Conservation (phyloP, 2,797 vertebrate genomes). For the Lycodopsis pacificus region DNA sequence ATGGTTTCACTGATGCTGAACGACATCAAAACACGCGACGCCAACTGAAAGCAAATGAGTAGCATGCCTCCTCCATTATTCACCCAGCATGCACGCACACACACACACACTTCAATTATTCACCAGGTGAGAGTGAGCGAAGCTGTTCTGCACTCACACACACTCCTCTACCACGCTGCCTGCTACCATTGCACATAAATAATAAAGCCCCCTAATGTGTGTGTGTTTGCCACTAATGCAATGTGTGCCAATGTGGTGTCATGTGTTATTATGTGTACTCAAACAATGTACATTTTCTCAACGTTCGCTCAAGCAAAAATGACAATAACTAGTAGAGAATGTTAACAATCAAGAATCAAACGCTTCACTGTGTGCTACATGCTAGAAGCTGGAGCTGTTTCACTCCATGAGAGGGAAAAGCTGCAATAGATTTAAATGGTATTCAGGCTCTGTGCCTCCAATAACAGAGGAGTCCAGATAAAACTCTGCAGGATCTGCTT, state of each 20-base stretch:
- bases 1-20: background rate
- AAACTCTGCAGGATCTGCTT: slow-evolving; percentile 19
- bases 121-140: slow-evolving; percentile 49
- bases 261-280: slow-evolving; percentile 47
- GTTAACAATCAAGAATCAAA: background rate
- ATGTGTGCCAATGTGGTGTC: background rate
- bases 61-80: slow-evolving; percentile 24
- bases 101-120: slow-evolving; percentile 69
- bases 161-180: slow-evolving; percentile 22
- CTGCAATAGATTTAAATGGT: slow-evolving; percentile 20
- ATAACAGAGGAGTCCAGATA: slow-evolving; percentile 18
- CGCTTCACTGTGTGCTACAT: background rate
- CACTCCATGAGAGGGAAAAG: background rate
- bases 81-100: background rate
- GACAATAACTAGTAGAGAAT: background rate
- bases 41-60: slow-evolving; percentile 16
- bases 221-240: slow-evolving; percentile 35
- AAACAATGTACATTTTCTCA: slow-evolving; percentile 12
- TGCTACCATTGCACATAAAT: slow-evolving; percentile 60
- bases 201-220: slow-evolving; percentile 49
- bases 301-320: background rate
- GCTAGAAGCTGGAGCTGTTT: background rate
- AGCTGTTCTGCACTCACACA: slow-evolving; percentile 23
- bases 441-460: slow-evolving; percentile 6
- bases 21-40: background rate